Conservation (phyloP, 2,113 vertebrate species). For the Xerus inauris region DNA sequence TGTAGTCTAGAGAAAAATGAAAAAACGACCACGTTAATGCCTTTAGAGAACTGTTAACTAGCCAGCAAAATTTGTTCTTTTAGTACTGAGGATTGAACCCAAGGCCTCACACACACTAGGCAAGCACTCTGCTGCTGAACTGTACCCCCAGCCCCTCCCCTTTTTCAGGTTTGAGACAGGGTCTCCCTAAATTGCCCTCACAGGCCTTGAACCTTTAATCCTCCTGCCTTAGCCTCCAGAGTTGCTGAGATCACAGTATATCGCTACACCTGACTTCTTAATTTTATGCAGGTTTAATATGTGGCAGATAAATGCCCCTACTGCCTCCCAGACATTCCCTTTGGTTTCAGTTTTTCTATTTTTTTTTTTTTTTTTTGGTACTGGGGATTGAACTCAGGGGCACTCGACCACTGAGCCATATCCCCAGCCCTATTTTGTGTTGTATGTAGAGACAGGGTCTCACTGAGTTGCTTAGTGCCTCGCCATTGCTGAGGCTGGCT, state of each 20-base stretch:
- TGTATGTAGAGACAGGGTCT: no score
- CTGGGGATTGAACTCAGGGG: no score
- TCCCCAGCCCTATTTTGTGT: no score
- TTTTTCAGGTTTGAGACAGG: neutral
- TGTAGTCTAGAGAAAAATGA: constrained; percentile 90
- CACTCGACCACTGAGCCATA: no score
- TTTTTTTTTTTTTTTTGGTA: no score
- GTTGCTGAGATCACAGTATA: no score
- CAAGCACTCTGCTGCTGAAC: neutral
- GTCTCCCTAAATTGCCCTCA: neutral
- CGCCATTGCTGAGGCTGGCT: no score
- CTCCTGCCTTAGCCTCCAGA: no score
- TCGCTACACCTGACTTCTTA: neutral
- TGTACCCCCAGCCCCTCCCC: neutral
- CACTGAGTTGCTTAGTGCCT: no score
- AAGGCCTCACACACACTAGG: neutral
- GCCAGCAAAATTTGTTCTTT: neutral
- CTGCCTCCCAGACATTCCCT: neutral
- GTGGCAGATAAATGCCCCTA: neutral
- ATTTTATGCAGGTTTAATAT: neutral
- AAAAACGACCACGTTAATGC: neutral
- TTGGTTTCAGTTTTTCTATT: neutral
- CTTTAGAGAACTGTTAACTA: neutral
- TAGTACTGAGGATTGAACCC: neutral
- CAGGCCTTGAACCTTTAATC: no score